Conservation (phyloP, 2,113 vertebrate species). For the Sciurus niger region DNA sequence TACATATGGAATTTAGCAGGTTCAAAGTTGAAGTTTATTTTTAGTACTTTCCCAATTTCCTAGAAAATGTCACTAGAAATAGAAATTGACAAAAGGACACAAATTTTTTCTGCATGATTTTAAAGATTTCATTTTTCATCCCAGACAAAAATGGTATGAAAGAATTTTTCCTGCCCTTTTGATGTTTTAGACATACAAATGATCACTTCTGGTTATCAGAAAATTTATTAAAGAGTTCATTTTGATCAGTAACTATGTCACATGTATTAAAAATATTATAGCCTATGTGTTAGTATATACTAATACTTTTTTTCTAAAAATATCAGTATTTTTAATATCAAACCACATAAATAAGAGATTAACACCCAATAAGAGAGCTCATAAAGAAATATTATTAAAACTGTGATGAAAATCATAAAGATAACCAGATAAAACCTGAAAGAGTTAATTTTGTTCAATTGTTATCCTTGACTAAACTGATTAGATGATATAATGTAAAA, state of each 20-base stretch:
- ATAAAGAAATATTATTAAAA: background rate
- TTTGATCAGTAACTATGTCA: background rate
- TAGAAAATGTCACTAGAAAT: conserved; percentile 66
- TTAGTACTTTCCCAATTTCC: conserved; percentile 63
- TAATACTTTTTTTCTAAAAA: background rate
- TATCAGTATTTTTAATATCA: background rate
- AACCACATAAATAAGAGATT: background rate
- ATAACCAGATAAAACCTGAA: background rate
- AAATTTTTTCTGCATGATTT: background rate
- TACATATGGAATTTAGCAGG: conserved; percentile 49
- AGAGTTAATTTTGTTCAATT: conserved; percentile 10
- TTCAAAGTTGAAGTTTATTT: conserved; percentile 76
- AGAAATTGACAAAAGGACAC: background rate
- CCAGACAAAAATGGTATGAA: background rate
- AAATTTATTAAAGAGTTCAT: background rate
- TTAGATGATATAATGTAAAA: background rate
- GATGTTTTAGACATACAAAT: background rate
- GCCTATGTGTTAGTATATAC: background rate
- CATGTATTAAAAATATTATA: background rate
- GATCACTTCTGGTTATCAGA: background rate
- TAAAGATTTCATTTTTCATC: conserved; percentile 43
- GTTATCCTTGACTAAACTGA: background rate
- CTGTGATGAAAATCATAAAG: background rate
- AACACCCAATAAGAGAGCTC: background rate
- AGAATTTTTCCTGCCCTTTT: background rate